Conservation (phyloP, 2,113 vertebrate genomes). For the Albula goreensis region DNA sequence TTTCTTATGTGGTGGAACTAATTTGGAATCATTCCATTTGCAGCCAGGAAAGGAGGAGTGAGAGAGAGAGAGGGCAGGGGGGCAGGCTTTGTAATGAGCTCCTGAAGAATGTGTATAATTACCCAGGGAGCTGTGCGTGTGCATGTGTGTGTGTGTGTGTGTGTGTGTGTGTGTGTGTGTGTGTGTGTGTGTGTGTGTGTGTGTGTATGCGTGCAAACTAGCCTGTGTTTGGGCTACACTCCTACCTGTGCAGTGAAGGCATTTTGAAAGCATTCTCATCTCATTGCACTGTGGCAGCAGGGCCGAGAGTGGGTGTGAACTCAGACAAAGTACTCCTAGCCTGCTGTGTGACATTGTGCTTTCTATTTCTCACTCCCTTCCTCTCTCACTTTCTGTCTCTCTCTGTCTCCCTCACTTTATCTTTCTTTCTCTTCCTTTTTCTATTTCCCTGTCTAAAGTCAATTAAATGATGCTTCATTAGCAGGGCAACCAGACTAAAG, state of each 20-base stretch:
- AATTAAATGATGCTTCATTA: too few species aligned
- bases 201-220: not conserved
- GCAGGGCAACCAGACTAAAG: too few species aligned
- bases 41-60: constrained; percentile 23
- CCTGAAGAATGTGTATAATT: constrained; percentile 31
- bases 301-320: not conserved
- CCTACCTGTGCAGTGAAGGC: not conserved
- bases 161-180: constrained; percentile 20
- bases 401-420: not conserved
- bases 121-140: not conserved
- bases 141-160: constrained; percentile 10
- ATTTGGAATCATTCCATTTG: constrained; percentile 34
- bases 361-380: not conserved
- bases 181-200: constrained; percentile 14
- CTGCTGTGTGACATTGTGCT: constrained; percentile 3
- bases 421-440: too few species aligned
- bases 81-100: constrained; percentile 44
- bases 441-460: too few species aligned
- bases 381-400: not conserved
- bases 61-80: constrained; percentile 22
- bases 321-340: not conserved
- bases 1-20: constrained; percentile 36
- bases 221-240: constrained; percentile 1
- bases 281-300: not conserved
- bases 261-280: not conserved